Conservation (phyloP, 1,140 invertebrate species). For the Drosophila bipectinata region DNA sequence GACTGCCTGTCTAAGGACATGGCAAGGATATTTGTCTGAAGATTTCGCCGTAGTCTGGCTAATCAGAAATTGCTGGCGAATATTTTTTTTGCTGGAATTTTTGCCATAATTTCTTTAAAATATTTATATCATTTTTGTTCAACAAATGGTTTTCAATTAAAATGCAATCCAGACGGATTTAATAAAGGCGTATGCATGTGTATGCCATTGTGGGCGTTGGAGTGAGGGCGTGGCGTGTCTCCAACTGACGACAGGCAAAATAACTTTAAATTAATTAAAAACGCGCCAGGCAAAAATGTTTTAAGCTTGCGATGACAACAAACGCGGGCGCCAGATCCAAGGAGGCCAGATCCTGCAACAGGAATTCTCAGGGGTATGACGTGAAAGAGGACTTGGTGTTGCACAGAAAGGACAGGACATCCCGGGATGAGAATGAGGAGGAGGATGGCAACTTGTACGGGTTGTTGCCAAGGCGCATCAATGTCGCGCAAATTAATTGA, state of each 20-base stretch:
- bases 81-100: constrained; percentile 1
- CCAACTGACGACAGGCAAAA: constrained; percentile 62
- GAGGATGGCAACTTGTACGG: constrained; percentile 43
- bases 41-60: constrained; percentile 6
- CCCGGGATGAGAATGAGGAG: constrained; percentile 2
- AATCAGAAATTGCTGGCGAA: constrained; percentile 24
- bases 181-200: constrained; percentile 51
- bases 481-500: constrained; percentile 82
- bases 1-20: constrained; percentile 14
- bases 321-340: too few relatives aligned
- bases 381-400: constrained; percentile 14
- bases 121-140: constrained; percentile 13
- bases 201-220: not conserved
- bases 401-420: constrained; percentile 15
- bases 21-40: constrained; percentile 7
- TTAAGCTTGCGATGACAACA: constrained; percentile 66
- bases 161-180: constrained; percentile 68
- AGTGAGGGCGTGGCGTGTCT: constrained; percentile 10
- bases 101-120: not conserved
- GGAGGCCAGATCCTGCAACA: too few relatives aligned
- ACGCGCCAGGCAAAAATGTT: constrained; percentile 77
- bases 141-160: constrained; percentile 68
- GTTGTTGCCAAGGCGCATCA: constrained; percentile 60
- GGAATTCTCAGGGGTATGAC: not conserved
- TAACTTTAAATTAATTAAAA: constrained; percentile 83